Evolutionary conservation across 2,797 vertebrate genomes (phyloP), one percentile per base, ranked within the genome.

Genomic region (Microctenopoma steveboyesi): DNA sequence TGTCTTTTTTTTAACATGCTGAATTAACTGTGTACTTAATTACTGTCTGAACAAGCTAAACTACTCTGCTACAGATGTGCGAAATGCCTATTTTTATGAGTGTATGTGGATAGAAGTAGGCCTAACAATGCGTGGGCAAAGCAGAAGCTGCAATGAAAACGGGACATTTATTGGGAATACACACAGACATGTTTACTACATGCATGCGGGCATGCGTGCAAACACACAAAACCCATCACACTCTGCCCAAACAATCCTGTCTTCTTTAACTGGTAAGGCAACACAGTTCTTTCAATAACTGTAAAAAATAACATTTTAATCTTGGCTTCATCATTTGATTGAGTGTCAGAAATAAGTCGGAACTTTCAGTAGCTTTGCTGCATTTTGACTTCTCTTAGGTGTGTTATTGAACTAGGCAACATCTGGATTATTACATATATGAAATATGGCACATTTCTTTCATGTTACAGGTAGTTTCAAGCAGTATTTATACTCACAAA

Each of bases 1-100:
- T 81, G 74, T 85, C 33, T 65, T 75, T 76, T 62, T 76, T 72
- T 76, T 59, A 51, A 81, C 57, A 75, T 74, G 74, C 61, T 78
- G 69, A 79, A 73, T 76, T 65, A 83, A 84, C 70, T 82, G 73
- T 85, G 68, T 82, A 70, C 75, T 84, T 49, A 85, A 84, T 86
- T 68, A 82, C 76, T 64, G 66, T 84, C 69, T 81, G 75, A 85
- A 84, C 60, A 77, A 69, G 69, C 81, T 83, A 53, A 68, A 78
- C 58, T 58, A 52, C 54, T 79, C 71, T 63, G 78, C 77, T 71
- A 50, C 79, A 76, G 50, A 54, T 66, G 50, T 74, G 78, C 68
- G 62, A 57, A 71, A 53, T 77, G 67, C 52, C 64, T 55, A 50
- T 79, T 77, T 69, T 64, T 51, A 52, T 33, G 69, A 68, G 63